Evolutionary conservation across 2,113 vertebrate genomes (phyloP), one percentile per base, ranked within the genome.

Genomic region (Psittacus erithacus): DNA sequence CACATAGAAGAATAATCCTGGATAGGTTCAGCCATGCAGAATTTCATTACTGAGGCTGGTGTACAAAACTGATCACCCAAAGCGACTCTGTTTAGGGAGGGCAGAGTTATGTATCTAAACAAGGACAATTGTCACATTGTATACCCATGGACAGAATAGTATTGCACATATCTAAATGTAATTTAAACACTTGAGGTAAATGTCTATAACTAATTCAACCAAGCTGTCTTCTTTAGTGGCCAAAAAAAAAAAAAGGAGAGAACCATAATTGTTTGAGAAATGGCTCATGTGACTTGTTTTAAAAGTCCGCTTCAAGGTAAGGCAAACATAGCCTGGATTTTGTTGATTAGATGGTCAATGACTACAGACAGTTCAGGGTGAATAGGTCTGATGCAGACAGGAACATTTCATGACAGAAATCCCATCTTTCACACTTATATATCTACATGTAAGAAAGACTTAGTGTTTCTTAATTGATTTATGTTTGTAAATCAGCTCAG

Each of bases 1-100:
- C 16, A 1, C 18, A 49, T 6, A 8, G 47, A 69, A 74, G 17
- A 82, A 49, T 7, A 14, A 81, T 41, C 6, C 0, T 35, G 0
- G 18, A 22, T 2, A 57, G 17, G 6, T 89, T 76, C 57, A 71
- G 29, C 7, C 20, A 68, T 44, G 22, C 3, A 76, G 68, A 76
- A 83, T 86, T 86, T 80, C 47, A 44, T 31, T 33, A 53, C 9
- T 8, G 17, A 68, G 4, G 5, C 16, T 41, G n/a, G 13, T 81
- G 86, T 49, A 73, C 22, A 77, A 60, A 80, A 69, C 11, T 38
- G 25, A 35, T 73, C 22, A 27, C 71, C 13, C 44, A 33, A 94
- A 89, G 6, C 17, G 3, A 3, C 28, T 57, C 41, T 52, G 10
- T 39, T 76, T 39, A 63, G 43, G 28, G 14, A 77, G 39, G 33